Evolutionary conservation across 1,140 invertebrate genomes (phyloP).

Genomic region (Lepidurus apus): DNA sequence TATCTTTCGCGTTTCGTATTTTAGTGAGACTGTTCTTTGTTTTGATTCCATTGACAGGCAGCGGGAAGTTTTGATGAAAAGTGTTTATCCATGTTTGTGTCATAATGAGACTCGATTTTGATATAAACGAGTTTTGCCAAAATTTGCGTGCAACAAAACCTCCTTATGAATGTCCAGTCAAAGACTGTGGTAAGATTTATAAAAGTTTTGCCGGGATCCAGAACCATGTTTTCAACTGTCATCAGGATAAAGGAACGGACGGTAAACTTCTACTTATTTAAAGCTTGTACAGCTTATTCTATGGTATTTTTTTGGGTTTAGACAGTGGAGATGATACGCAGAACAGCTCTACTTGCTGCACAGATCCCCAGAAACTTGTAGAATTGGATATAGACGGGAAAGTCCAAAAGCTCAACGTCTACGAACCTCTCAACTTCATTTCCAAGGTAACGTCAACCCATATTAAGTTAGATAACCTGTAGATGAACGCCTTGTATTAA

Average conservation of each 20-base stretch:
- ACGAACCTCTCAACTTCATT: conserved; percentile 46
- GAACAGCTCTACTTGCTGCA: conserved; percentile 49
- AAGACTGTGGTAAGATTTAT: conserved; percentile 75
- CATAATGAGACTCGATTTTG: conserved; percentile 68
- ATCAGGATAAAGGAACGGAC: conserved; percentile 57
- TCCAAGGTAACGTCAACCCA: conserved; percentile 30
- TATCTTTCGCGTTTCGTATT: background rate
- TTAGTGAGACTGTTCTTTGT: background rate
- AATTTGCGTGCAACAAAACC: conserved; percentile 72
- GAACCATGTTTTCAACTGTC: conserved; percentile 75
- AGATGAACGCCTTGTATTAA: background rate
- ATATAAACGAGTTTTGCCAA: conserved; percentile 74
- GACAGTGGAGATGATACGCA: background rate
- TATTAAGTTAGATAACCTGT: background rate
- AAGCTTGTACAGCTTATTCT: background rate
- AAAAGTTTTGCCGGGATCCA: conserved; percentile 78
- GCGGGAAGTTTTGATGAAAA: background rate
- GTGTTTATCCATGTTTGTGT: background rate
- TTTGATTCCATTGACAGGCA: background rate
- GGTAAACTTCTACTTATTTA: background rate
- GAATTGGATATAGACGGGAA: conserved; percentile 75
- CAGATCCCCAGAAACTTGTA: conserved; percentile 72
- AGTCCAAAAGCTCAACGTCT: conserved; percentile 49
- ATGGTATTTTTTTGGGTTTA: background rate
- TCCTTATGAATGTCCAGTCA: conserved; percentile 75